A percentile compares a stretch with the other conserved stretches of the same genome.
Conservation (phyloP, 2,888 invertebrate genomes). For the Pristionchus entomophagus region DNA sequence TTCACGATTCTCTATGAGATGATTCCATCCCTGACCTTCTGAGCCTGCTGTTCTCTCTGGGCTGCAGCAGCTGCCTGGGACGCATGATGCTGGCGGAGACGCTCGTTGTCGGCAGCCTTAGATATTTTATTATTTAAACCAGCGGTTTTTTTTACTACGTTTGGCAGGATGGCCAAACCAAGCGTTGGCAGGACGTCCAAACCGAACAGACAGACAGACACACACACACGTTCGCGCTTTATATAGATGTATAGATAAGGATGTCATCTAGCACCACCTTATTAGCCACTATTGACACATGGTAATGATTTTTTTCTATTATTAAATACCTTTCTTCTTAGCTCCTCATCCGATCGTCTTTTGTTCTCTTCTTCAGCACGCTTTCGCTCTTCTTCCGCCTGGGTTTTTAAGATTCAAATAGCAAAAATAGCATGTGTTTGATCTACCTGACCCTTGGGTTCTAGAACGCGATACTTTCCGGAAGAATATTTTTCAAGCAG, state of each 20-base stretch:
- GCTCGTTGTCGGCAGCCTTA: slow-evolving; percentile 17
- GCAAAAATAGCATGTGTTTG: too few relatives aligned
- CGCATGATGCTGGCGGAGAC: background rate
- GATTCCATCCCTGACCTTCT: background rate
- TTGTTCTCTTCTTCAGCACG: slow-evolving; percentile 36
- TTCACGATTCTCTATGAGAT: too few relatives aligned
- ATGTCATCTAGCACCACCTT: background rate
- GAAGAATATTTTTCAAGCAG: background rate
- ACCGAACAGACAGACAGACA: too few relatives aligned
- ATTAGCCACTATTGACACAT: background rate
- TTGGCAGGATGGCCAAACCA: too few relatives aligned
- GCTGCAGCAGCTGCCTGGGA: background rate
- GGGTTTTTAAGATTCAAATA: too few relatives aligned
- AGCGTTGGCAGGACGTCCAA: too few relatives aligned
- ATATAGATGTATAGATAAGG: too few relatives aligned
- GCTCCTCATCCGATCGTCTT: slow-evolving; percentile 30
- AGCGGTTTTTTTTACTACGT: too few relatives aligned
- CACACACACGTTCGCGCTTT: too few relatives aligned
- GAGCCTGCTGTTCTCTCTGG: background rate
- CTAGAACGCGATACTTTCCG: background rate
- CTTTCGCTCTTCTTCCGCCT: slow-evolving; percentile 42
- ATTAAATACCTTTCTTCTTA: slow-evolving; percentile 17
- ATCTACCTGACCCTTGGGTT: background rate
- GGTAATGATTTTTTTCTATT: background rate
- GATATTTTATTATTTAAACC: too few relatives aligned